Evolutionary conservation across 2,797 vertebrate genomes (phyloP), one percentile per base, ranked within the genome.

Genomic region (Chiloscyllium punctatum): DNA sequence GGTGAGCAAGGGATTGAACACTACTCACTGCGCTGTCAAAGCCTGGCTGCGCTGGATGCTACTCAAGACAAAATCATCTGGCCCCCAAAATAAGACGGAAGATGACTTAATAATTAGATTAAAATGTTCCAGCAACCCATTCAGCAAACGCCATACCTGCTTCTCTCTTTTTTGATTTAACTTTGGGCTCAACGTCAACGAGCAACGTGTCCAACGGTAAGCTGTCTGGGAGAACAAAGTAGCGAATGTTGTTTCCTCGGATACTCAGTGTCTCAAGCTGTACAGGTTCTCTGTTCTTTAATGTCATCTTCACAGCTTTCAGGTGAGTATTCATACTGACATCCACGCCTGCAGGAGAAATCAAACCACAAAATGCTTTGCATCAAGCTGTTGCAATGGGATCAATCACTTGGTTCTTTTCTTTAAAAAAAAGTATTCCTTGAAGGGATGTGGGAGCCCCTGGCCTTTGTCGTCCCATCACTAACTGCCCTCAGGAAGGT

Each of bases 311-410:
- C 97, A 99, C 99, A 0, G 99, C 99, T 97, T 99, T 99, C 96
- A 99, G 98, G 96, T 99, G 99, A 0, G 99, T 99, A 96, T 99
- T 99, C 99, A 99, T 99, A 96, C 99, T 99, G 96, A 99, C 99
- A 87, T 99, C 99, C 96, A 99, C 99, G 96, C 99, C 99, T 99
- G 21, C 96, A n/a, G 96, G n/a, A 95, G 25, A 42, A 71, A 68
- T 94, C n/a, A 25, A 90, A 51, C 27, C 5, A 95, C 11, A 6
- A 95, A 82, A 33, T n/a, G 79, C 57, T 42, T 62, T 90, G 30
- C 33, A 27, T 21, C 37, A 51, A 27, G 77, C 4, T 23, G 21
- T 57, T 74, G 51, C 37, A 72, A 1, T 48, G 42, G 42, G 42
- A 48, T 48, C 42, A 48, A n/a, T 92, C 37, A 92, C 62, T 18